These are phyloP conservation scores for Clusia tigrina DNA, from an alignment of 2,888 invertebrate species.

Conservation along the genomic window DNA sequence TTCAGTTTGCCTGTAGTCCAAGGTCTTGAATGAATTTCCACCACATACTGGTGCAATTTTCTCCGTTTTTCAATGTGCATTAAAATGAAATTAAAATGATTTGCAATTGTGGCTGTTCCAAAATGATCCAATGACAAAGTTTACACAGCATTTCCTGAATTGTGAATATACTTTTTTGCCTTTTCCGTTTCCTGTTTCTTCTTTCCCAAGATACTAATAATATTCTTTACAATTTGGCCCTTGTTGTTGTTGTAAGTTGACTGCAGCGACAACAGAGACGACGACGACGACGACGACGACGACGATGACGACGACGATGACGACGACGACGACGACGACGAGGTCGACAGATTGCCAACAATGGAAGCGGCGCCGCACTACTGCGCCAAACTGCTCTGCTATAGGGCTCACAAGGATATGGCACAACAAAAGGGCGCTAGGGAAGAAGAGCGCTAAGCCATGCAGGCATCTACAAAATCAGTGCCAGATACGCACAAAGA, in stretches of 20 bases:
- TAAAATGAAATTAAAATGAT: too few relatives aligned
- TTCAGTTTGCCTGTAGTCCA: too few relatives aligned
- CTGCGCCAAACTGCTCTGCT: neutral
- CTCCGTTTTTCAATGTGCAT: too few relatives aligned
- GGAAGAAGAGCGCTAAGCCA: neutral
- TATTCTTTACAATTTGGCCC: neutral
- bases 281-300: neutral
- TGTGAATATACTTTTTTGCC: too few relatives aligned
- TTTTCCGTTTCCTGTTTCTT: neutral
- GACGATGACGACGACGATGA: neutral
- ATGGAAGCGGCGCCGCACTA: neutral
- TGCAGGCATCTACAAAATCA: neutral
- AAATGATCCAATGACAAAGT: too few relatives aligned
- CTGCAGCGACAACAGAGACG: neutral
- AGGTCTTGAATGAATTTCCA: too few relatives aligned
- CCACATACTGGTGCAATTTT: too few relatives aligned
- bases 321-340: neutral
- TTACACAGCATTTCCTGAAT: too few relatives aligned
- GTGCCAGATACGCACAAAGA: neutral
- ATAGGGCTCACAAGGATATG: neutral
- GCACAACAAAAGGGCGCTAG: neutral
- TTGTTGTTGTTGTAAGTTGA: constrained; percentile 33
- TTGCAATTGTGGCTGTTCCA: too few relatives aligned
- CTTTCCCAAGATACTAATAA: too few relatives aligned
- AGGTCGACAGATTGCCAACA: too few relatives aligned